Conservation (phyloP, 2,888 invertebrate species). For the Lepas anatifera region DNA sequence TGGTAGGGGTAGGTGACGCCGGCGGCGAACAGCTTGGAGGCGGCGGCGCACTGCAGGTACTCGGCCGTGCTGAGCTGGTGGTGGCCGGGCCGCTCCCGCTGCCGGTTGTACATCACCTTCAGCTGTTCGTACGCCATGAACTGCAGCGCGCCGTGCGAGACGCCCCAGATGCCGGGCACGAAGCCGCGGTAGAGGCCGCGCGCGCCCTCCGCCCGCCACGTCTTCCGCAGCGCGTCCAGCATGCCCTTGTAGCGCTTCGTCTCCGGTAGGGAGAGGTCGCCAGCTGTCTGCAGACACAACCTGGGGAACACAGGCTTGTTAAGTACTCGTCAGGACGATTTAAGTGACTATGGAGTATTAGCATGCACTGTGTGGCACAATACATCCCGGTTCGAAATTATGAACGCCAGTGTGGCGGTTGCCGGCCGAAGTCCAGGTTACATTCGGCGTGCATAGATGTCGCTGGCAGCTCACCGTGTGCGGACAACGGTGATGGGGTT, state of each 20-base stretch:
- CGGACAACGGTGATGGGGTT: constrained; percentile 46
- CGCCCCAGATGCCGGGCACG: constrained; percentile 92
- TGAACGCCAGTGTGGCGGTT: too few species aligned
- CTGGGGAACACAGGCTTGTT: constrained; percentile 34
- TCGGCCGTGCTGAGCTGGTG: constrained; percentile 75
- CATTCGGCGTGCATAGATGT: not conserved
- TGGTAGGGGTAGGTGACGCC: constrained; percentile 96
- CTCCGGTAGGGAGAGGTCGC: constrained; percentile 26
- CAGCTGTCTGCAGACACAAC: constrained; percentile 76
- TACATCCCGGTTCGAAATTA: too few species aligned
- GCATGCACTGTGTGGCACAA: too few species aligned
- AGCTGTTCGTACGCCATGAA: constrained; percentile 98
- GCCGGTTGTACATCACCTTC: constrained; percentile 75
- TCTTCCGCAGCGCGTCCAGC: constrained; percentile 79
- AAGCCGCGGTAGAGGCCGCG: constrained; percentile 90
- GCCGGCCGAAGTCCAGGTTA: too few species aligned
- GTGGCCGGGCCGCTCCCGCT: constrained; percentile 66
- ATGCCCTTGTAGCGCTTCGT: constrained; percentile 63
- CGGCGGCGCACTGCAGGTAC: constrained; percentile 82
- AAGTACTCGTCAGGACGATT: too few species aligned
- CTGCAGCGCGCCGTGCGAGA: constrained; percentile 95
- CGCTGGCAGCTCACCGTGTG: not conserved
- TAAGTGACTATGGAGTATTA: too few species aligned
- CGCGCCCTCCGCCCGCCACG: constrained; percentile 79
- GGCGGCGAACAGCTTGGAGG: constrained; percentile 87